phyloP scores from a whole-genome alignment of 2,113 vertebrate genomes.

The Cisticola juncidis region DNA sequence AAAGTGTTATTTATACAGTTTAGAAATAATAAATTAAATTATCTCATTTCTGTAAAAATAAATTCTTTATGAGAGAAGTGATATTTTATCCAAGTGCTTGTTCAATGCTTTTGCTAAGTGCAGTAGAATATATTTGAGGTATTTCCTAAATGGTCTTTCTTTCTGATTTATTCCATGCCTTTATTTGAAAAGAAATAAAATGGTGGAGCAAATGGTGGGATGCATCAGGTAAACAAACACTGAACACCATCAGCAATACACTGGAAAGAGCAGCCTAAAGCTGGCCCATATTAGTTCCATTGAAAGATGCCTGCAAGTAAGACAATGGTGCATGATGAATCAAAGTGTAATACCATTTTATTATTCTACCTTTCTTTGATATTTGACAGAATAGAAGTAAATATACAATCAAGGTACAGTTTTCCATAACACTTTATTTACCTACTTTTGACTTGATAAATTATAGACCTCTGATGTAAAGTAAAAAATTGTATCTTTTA shows the following conservation, averaged over 20 bases:
- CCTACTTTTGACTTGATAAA: neutral
- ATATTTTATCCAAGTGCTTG: neutral
- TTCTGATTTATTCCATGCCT: neutral
- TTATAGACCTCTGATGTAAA: neutral
- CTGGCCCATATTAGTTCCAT: neutral
- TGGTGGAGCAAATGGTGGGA: neutral
- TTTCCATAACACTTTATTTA: neutral
- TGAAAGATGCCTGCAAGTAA: neutral
- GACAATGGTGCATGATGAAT: neutral
- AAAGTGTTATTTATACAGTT: neutral
- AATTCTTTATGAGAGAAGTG: neutral
- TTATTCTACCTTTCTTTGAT: neutral
- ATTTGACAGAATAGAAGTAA: neutral
- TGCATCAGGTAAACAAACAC: neutral
- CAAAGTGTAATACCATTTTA: neutral
- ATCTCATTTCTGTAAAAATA: neutral
- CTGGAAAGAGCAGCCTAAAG: neutral
- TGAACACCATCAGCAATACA: neutral
- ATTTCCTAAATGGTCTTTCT: neutral
- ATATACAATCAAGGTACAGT: neutral
- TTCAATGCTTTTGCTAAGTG: neutral
- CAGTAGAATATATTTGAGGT: neutral
- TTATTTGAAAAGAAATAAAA: neutral
- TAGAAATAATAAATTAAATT: neutral
- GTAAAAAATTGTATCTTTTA: neutral